Evolutionary conservation across 2,797 vertebrate species (phyloP), one percentile per base, ranked within the genome.

Genomic region (Cirrhinus mrigala): DNA sequence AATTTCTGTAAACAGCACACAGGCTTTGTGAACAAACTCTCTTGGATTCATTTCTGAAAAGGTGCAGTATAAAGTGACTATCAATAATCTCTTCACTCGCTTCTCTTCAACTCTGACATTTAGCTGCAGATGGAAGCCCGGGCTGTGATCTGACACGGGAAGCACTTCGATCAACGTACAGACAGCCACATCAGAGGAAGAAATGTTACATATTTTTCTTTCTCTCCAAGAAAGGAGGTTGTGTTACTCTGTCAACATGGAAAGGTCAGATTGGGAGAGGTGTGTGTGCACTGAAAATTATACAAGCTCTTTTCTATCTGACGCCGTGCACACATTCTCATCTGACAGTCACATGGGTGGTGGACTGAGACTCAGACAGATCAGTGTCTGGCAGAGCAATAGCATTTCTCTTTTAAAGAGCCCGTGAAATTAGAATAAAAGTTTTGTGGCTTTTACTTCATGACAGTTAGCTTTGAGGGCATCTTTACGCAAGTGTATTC

Each of bases 281-380:
- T 64, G 81, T 86, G 79, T 79, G 58, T 71, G 70, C 56, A n/a
- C 24, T 54, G 71, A 44, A 60, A 71, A 71, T 71, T 15, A 85
- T 76, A 56, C 82, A 81, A 58, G 85, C 54, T 52, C n/a, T 66
- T 50, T 80, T 37, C 69, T 69, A 29, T 75, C 50, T 52, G 33
- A 68, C 0, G 58, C 44, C 33, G 14, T 75, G 9, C 50, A 74
- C 82, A 85, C 76, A 76, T 78, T 66, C 73, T 54, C 81, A 69
- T 80, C 66, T 79, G 71, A 84, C 82, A 69, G 81, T 87, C 78
- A 85, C 88, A 86, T 77, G 79, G 70, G 62, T 20, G 70, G 62
- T 20, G 29, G 62, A 73, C 52, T 78, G 40, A 83, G 33, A n/a
- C 7, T 27, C 44, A 20, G 37, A 33, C 46, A 52, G 46, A 81